Evolutionary conservation across 2,888 invertebrate species (phyloP), one percentile per base, ranked within the genome.

Genomic region (Drosophila anomalata): DNA sequence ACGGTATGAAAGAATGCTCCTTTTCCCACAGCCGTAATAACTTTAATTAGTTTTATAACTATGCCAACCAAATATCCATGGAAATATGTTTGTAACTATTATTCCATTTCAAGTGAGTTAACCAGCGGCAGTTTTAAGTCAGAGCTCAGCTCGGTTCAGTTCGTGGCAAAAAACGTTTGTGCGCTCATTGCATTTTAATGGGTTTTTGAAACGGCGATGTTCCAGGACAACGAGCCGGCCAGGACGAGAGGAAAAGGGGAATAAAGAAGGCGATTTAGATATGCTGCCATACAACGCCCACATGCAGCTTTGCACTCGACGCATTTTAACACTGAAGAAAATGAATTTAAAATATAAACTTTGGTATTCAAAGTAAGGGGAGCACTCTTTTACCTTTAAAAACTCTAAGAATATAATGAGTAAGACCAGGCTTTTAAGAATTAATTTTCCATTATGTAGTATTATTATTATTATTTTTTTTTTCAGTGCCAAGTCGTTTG

Each of bases 171-270:
- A 82, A 82, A 47, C 69, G 73, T 67, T 77, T 69, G 54, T 48
- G 65, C 61, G 73, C 83, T 77, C 69, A 79, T 76, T 82, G 79
- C 80, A 78, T 79, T 77, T 82, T 83, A 80, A 82, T 83, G 76
- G 73, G 50, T 58, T 75, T 71, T 57, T 69, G 48, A 72, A 63
- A 58, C 68, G 62, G 33, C 66, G 47, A 71, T 65, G 65, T 52
- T 56, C 46, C 63, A 52, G 51, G 51, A 51, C 33, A 44, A 29
- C 58, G 48, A 51, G 52, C 46, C 58, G 57, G 55, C 9, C 44
- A 12, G 44, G 22, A 44, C 12, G 20, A 12, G 22, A 24, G 29
- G 22, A 12, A 12, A 22, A 22, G 29, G 12, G 39, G 12, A 11
- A 44, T 51, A 48, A 31, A 11, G 52, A 33, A 36, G 57, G 39